phyloP scores from a whole-genome alignment of 1,140 invertebrate species.

The Cyclina sinensis region DNA sequence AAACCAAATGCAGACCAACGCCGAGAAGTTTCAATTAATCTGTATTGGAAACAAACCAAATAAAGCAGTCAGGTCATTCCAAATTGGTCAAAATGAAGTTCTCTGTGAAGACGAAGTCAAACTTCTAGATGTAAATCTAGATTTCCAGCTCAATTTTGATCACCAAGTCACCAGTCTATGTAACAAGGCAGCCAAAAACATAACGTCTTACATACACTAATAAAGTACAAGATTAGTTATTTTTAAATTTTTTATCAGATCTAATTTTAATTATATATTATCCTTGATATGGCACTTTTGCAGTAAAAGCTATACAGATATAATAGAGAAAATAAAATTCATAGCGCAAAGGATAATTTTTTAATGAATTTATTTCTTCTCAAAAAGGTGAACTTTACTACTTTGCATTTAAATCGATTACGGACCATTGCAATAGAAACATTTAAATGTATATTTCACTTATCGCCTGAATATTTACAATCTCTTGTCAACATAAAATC shows the following conservation, averaged over 20 bases:
- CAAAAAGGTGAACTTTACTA: neutral
- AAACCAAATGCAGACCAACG: too few species aligned
- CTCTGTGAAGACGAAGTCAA: too few species aligned
- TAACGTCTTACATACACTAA: too few species aligned
- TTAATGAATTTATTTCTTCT: neutral
- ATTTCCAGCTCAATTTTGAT: too few species aligned
- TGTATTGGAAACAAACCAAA: too few species aligned
- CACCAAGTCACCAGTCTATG: too few species aligned
- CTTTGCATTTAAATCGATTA: conserved; percentile 5
- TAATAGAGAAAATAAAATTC: conserved; percentile 43
- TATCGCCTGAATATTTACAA: neutral
- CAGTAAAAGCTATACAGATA: conserved; percentile 11
- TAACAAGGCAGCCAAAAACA: too few species aligned
- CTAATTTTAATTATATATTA: conserved; percentile 49
- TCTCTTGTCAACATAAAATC: neutral
- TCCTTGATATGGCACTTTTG: conserved; percentile 38
- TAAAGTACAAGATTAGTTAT: too few species aligned
- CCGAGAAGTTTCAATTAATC: too few species aligned
- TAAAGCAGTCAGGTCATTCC: too few species aligned
- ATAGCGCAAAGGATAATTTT: conserved; percentile 2
- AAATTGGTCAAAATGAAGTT: too few species aligned
- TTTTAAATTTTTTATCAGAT: conserved; percentile 26
- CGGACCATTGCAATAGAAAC: neutral
- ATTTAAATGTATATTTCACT: neutral
- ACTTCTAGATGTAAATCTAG: too few species aligned